These are phyloP conservation scores for Nestor notabilis DNA, from an alignment of 2,113 vertebrate species.

Conservation along the genomic window DNA sequence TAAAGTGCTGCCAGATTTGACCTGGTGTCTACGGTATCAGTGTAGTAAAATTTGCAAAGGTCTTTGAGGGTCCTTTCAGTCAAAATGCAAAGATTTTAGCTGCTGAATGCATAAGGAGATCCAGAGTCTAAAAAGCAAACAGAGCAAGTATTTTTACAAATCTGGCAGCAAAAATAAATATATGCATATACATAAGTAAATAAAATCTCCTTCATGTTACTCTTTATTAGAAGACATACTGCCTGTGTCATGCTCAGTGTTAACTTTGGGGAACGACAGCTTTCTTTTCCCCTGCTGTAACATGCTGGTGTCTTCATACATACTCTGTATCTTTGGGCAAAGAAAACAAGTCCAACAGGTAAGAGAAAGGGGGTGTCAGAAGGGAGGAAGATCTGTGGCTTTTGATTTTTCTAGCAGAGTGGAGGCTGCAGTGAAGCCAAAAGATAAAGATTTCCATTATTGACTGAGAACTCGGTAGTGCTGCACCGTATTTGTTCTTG, in stretches of 20 bases:
- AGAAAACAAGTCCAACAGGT: not conserved
- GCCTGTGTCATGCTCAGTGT: not conserved
- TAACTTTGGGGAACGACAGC: not conserved
- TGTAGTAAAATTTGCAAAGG: not conserved
- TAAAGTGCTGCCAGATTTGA: not conserved
- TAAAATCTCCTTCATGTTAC: not conserved
- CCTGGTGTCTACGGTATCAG: not conserved
- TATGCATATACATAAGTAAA: not conserved
- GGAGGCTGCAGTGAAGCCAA: not conserved
- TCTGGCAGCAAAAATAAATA: not conserved
- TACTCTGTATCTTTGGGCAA: not conserved
- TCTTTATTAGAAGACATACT: not conserved
- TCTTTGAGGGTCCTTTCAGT: not conserved
- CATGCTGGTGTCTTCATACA: not conserved
- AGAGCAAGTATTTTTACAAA: not conserved
- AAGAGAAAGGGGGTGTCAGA: not conserved
- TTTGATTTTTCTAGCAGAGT: not conserved
- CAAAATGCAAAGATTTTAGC: not conserved
- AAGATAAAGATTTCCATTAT: conserved; percentile 40
- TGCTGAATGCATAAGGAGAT: not conserved
- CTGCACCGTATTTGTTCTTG: not conserved
- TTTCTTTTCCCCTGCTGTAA: not conserved
- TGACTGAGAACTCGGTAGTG: not conserved
- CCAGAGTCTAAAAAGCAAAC: not conserved
- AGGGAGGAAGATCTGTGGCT: not conserved